Evolutionary conservation across 1,140 invertebrate genomes (phyloP), one percentile per base, ranked within the genome.

Genomic region (Thaumatotibia leucotreta): DNA sequence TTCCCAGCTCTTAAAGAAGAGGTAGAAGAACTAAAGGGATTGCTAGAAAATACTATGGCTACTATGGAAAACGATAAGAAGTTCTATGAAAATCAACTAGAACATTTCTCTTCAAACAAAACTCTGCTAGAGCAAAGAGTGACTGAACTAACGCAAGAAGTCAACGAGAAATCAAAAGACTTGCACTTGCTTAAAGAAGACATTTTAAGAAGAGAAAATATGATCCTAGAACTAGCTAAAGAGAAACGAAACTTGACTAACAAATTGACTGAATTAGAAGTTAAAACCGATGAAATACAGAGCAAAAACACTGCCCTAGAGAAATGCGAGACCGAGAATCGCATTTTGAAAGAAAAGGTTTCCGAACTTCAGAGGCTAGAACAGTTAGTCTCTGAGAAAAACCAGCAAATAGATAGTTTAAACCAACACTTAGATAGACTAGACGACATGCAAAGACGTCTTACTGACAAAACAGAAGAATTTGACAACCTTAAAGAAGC

Each of bases 21-120:
- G 70, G 86, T 93, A 10, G 84, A 93, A 31, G 89, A 93, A 65
- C 72, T 93, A 6, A 92, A 92, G 70, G 76, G 83, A 0, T 80
- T 93, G 5, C 76, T 93, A 45, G 92, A 92, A 65, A 92, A 93
- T 23, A 92, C 91, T 0, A 86, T 93, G 69, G 88, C 92, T 4
- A 91, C 91, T 0, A 85, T 93, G 76, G 85, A 91, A 17, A 91
- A 90, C 6, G 93, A 93, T 70, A 93, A 93, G 66, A 85, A 91
- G 32, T 93, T 92, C 64, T 94, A 93, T 66, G 92, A 93, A 69
- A 91, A 89, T 64, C 92, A 94, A 66, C 82, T 93, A 23, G 92
- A 93, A 61, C 85, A 89, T 54, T 87, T 91, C 32, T 86, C 88
- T 0, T 89, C 84, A 4, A 92, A 91, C 20, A 93, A 94, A 54